Conservation (phyloP, 2,888 invertebrate species). For the Acrobasis consociella region DNA sequence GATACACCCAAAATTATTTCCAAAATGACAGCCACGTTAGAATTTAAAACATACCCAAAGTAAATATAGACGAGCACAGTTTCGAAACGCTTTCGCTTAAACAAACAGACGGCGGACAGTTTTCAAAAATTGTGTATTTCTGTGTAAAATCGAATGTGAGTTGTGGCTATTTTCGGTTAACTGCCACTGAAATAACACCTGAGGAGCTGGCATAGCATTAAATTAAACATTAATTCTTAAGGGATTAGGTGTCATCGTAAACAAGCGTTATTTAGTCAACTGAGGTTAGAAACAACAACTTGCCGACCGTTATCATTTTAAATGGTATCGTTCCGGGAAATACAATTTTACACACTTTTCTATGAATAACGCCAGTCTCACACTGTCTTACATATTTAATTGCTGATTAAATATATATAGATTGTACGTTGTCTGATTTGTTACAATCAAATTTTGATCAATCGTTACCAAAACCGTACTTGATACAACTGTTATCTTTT, state of each 20-base stretch:
- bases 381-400: no score
- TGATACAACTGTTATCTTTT: no score
- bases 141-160: conserved; percentile 81
- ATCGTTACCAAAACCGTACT: no score
- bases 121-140: conserved; percentile 82
- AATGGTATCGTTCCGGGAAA: conserved; percentile 39
- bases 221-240: conserved; percentile 68
- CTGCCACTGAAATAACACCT: conserved; percentile 76
- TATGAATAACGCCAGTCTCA: neutral
- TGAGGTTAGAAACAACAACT: conserved; percentile 79
- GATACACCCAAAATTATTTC: conserved; percentile 3
- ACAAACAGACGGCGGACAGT: conserved; percentile 61
- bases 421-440: no score
- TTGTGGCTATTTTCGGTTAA: conserved; percentile 78
- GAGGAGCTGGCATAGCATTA: conserved; percentile 55
- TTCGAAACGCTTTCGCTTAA: conserved; percentile 72
- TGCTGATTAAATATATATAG: no score
- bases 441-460: no score
- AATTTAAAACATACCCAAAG: conserved; percentile 38
- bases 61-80: conserved; percentile 32
- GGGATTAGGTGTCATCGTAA: conserved; percentile 82
- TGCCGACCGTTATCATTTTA: conserved; percentile 55
- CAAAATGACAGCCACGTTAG: conserved; percentile 32
- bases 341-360: neutral
- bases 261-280: conserved; percentile 80